Percentiles rank a stretch among this genome's conserved stretches.
These are phyloP conservation scores for Trichopria drosophilae DNA, from an alignment of 2,888 invertebrate genomes.

Conservation along the genomic window DNA sequence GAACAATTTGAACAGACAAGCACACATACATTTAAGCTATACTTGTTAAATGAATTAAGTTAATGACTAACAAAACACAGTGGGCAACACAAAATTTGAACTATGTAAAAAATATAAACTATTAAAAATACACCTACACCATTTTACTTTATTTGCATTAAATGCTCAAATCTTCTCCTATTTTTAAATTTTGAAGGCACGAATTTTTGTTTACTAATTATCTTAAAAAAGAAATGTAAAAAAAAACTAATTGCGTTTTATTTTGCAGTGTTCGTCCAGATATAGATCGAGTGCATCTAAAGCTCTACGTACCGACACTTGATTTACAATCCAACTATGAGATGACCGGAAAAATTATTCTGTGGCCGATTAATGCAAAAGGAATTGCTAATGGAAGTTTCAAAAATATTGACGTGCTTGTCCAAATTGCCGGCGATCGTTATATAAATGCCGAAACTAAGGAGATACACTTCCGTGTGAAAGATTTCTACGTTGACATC, in stretches of 20 bases:
- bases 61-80: too few relatives aligned
- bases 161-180: too few relatives aligned
- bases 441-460: conserved; percentile 51
- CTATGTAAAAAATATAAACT: too few relatives aligned
- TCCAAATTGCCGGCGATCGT: conserved; percentile 66
- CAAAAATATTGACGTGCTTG: conserved; percentile 68
- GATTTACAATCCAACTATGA: conserved; percentile 68
- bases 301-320: conserved; percentile 68
- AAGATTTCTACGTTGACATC: conserved; percentile 69
- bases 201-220: conserved; percentile 8
- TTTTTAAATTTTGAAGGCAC: too few relatives aligned
- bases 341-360: conserved; percentile 70
- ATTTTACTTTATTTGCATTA: too few relatives aligned
- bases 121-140: too few relatives aligned
- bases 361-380: conserved; percentile 73
- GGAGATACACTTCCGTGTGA: conserved; percentile 63
- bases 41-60: too few relatives aligned
- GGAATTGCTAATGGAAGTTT: conserved; percentile 72
- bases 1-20: too few relatives aligned
- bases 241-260: too few relatives aligned
- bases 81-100: too few relatives aligned
- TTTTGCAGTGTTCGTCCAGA: conserved; percentile 62
- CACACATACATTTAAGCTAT: too few relatives aligned
- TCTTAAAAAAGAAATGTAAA: too few relatives aligned
- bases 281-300: conserved; percentile 64